phyloP scores from a whole-genome alignment of 2,888 invertebrate genomes.

The Chymomyza amoena region DNA sequence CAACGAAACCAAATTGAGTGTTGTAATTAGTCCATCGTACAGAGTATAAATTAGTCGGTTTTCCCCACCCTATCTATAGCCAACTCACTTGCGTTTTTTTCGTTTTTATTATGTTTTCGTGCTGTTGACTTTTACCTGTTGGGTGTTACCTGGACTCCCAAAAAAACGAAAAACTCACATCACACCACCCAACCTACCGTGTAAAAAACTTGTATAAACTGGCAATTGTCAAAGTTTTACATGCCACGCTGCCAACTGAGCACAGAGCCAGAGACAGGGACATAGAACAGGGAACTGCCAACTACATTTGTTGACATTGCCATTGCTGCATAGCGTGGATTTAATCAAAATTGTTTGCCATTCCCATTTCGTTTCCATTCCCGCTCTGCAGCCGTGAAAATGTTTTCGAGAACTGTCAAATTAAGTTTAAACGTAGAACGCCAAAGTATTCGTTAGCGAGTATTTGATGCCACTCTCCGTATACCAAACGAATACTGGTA shows the following conservation, averaged over 20 bases:
- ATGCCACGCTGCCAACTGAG: background rate
- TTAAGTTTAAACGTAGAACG: constrained; percentile 31
- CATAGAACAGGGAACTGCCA: constrained; percentile 7
- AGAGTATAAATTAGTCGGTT: background rate
- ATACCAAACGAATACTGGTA: constrained; percentile 57
- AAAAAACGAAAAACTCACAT: too few species aligned
- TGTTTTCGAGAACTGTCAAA: constrained; percentile 56
- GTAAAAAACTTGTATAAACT: constrained; percentile 36
- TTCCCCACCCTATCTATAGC: constrained; percentile 34
- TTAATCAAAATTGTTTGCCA: constrained; percentile 70
- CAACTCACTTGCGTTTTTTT: constrained; percentile 30
- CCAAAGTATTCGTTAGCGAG: background rate
- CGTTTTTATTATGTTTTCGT: constrained; percentile 21
- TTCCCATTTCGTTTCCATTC: constrained; percentile 58
- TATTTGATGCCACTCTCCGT: background rate
- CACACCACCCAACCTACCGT: constrained; percentile 20
- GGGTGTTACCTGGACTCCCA: constrained; percentile 14
- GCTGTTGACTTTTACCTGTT: constrained; percentile 57
- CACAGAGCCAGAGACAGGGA: too few species aligned
- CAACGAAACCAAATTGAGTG: too few species aligned
- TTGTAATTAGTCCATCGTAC: too few species aligned
- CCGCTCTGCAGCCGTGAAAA: constrained; percentile 68
- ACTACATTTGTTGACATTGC: constrained; percentile 34
- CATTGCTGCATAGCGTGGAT: constrained; percentile 43
- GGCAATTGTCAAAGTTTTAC: constrained; percentile 55